A percentile compares a stretch with the other conserved stretches of the same genome.
Conservation (phyloP, 2,888 invertebrate genomes). For the Euplexia lucipara region DNA sequence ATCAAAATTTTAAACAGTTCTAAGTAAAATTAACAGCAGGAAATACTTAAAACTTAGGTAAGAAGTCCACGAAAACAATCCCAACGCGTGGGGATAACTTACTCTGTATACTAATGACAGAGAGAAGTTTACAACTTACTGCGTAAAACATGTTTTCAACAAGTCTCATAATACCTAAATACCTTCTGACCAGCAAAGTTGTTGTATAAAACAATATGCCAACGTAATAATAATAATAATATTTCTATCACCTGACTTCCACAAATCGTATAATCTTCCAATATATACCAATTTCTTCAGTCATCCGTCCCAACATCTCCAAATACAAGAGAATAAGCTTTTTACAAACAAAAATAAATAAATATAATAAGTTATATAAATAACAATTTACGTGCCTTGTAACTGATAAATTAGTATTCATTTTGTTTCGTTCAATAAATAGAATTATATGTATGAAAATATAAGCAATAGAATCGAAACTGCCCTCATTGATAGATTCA, state of each 20-base stretch:
- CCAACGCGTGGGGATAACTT: too few relatives aligned
- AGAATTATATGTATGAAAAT: neutral
- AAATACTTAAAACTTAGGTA: too few relatives aligned
- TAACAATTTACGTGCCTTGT: constrained; percentile 68
- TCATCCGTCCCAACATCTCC: constrained; percentile 33
- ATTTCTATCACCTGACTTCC: neutral
- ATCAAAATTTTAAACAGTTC: too few relatives aligned
- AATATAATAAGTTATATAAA: constrained; percentile 53
- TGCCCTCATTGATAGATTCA: constrained; percentile 55
- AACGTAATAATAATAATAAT: too few relatives aligned
- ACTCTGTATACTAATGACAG: too few relatives aligned
- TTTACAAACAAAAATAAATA: constrained; percentile 57
- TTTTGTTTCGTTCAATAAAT: constrained; percentile 42
- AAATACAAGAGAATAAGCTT: constrained; percentile 40
- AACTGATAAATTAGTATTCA: constrained; percentile 50
- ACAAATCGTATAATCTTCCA: neutral
- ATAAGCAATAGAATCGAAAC: constrained; percentile 15
- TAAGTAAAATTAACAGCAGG: too few relatives aligned
- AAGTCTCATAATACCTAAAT: too few relatives aligned
- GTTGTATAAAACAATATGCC: too few relatives aligned
- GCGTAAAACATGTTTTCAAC: too few relatives aligned
- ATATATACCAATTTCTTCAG: constrained; percentile 7
- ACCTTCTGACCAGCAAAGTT: too few relatives aligned
- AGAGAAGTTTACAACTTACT: too few relatives aligned
- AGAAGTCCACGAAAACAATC: too few relatives aligned